These are phyloP conservation scores for Chrosomus eos DNA, from an alignment of 2,797 vertebrate species.

Conservation along the genomic window DNA sequence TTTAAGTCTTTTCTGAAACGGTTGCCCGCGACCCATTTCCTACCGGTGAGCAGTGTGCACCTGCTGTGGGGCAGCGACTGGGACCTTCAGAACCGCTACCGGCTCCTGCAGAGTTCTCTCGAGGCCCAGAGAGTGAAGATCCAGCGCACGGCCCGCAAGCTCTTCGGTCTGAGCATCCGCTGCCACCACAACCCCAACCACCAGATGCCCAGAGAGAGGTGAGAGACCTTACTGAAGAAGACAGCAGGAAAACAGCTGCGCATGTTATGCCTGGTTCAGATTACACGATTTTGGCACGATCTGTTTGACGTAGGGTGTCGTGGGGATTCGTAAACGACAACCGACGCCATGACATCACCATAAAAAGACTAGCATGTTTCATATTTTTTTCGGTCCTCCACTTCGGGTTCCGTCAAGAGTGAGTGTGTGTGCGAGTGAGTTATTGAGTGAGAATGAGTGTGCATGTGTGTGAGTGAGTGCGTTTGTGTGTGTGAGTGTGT, in stretches of 20 bases:
- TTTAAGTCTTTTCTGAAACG: constrained; percentile 99
- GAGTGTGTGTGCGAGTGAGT: too few species aligned
- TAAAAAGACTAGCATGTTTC: too few species aligned
- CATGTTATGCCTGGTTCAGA: too few species aligned
- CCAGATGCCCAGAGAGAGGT: constrained; percentile 99
- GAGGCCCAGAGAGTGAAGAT: constrained; percentile 94
- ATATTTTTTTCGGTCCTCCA: too few species aligned
- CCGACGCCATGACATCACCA: too few species aligned
- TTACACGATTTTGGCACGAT: too few species aligned
- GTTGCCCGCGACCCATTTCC: constrained; percentile 95
- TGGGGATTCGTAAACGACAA: too few species aligned
- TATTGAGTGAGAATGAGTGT: too few species aligned
- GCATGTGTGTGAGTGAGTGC: too few species aligned
- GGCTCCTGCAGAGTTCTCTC: constrained; percentile 93
- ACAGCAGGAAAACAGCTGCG: neutral
- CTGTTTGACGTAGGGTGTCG: too few species aligned
- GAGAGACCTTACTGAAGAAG: neutral
- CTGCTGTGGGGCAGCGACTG: constrained; percentile 99
- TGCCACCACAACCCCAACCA: constrained; percentile 98
- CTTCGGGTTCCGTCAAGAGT: too few species aligned
- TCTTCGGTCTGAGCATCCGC: constrained; percentile 96
- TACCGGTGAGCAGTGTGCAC: constrained; percentile 96
- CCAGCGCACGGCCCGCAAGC: constrained; percentile 95
- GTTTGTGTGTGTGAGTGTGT: too few species aligned
- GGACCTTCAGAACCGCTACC: constrained; percentile 97